Evolutionary conservation across 2,113 vertebrate species (phyloP).

Genomic region (Gnathonemus longibarbis): DNA sequence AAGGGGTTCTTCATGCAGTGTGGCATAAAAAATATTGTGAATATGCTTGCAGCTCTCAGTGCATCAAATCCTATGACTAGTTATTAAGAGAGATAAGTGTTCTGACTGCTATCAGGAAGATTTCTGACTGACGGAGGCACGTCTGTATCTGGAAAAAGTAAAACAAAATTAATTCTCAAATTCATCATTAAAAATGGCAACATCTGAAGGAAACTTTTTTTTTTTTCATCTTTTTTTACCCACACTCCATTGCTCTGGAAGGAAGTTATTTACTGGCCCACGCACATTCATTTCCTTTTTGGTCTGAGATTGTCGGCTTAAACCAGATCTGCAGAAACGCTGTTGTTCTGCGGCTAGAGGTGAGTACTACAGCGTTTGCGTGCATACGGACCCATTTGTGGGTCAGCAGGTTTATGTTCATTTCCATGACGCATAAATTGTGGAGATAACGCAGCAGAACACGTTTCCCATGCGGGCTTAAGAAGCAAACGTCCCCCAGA

Average conservation of each 20-base stretch:
- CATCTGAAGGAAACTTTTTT: neutral
- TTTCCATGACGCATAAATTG: neutral
- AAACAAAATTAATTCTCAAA: neutral
- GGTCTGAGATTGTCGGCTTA: conserved; percentile 24
- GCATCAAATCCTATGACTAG: neutral
- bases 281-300: conserved; percentile 31
- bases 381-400: neutral
- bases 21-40: neutral
- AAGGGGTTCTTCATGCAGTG: neutral
- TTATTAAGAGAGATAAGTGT: neutral
- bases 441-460: neutral
- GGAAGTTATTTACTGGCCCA: conserved; percentile 28
- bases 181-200: neutral
- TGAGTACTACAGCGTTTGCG: neutral
- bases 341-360: neutral
- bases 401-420: neutral
- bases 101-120: neutral
- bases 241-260: neutral
- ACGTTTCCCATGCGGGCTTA: neutral
- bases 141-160: neutral
- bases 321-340: neutral
- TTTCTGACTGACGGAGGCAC: neutral
- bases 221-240: neutral
- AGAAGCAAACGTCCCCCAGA: neutral
- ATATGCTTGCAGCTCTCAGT: neutral